Evolutionary conservation across 1,140 invertebrate genomes (phyloP).

Genomic region (Drosophila serrata): DNA sequence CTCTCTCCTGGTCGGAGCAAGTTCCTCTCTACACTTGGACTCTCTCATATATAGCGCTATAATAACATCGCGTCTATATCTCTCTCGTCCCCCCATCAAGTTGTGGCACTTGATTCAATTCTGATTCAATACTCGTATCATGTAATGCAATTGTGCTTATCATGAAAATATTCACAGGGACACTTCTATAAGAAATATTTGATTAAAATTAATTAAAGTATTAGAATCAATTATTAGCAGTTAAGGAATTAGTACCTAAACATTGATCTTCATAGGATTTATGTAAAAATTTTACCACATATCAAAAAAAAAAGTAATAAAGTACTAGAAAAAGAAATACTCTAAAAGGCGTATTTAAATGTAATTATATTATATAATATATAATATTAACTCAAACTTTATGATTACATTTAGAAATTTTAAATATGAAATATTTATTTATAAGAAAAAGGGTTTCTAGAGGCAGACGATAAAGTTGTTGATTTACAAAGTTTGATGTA

Average conservation of each 20-base stretch:
- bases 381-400: no score
- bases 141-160: slow-evolving; percentile 46
- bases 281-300: no score
- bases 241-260: no score
- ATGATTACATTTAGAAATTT: no score
- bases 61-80: slow-evolving; percentile 17
- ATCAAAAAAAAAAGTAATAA: no score
- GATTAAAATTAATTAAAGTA: background rate
- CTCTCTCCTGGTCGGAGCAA: slow-evolving; percentile 12
- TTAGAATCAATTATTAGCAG: no score
- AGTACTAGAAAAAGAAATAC: no score
- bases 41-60: slow-evolving; percentile 4
- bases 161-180: slow-evolving; percentile 23
- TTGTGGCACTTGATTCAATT: slow-evolving; percentile 37
- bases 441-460: background rate
- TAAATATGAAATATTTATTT: no score
- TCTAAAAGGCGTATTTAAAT: no score
- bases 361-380: no score
- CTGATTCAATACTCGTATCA: slow-evolving; percentile 27
- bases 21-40: slow-evolving; percentile 1
- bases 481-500: background rate
- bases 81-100: slow-evolving; percentile 2
- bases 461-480: background rate
- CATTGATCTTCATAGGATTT: no score
- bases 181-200: background rate